Percentiles rank a stretch among this genome's conserved stretches.
Conservation (phyloP, 92 coral and sea anemone species). For the Chrysogorgia sp. region DNA sequence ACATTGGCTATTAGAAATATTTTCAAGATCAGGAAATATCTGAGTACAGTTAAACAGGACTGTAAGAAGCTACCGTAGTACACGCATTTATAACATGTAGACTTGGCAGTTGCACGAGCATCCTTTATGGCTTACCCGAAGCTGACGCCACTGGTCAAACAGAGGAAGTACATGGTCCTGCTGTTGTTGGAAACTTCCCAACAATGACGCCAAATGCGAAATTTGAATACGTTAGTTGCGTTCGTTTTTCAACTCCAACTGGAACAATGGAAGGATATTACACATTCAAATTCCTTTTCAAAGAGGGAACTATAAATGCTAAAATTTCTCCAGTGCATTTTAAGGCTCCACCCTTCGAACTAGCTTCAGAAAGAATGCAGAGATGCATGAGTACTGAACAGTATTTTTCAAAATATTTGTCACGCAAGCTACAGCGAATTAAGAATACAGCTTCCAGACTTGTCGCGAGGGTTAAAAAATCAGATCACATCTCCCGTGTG, state of each 20-base stretch:
- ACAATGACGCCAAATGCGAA: conserved; percentile 84
- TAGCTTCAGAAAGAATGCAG: conserved; percentile 58
- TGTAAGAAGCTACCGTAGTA: too few species aligned
- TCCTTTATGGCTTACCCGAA: too few species aligned
- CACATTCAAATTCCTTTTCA: conserved; percentile 68
- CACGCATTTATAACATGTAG: too few species aligned
- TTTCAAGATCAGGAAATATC: too few species aligned
- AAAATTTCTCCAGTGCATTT: conserved; percentile 76
- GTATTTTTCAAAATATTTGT: conserved; percentile 1
- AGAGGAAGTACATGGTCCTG: conserved; percentile 93
- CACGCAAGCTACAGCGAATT: too few species aligned
- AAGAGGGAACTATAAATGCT: conserved; percentile 66
- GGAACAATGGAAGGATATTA: conserved; percentile 95
- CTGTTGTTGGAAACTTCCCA: conserved; percentile 88
- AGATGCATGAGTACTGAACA: not conserved
- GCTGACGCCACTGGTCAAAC: conserved; percentile 78
- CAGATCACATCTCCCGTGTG: too few species aligned
- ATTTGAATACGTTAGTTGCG: conserved; percentile 93
- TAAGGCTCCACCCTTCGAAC: conserved; percentile 74
- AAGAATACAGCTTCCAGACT: too few species aligned
- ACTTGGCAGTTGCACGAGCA: too few species aligned
- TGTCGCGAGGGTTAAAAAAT: too few species aligned
- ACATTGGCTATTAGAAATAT: too few species aligned
- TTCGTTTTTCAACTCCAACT: conserved; percentile 86
- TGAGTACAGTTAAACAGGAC: too few species aligned